Evolutionary conservation across 1,140 invertebrate genomes (phyloP), one percentile per base, ranked within the genome.

Genomic region (Pseudomyrmex cubaensis): DNA sequence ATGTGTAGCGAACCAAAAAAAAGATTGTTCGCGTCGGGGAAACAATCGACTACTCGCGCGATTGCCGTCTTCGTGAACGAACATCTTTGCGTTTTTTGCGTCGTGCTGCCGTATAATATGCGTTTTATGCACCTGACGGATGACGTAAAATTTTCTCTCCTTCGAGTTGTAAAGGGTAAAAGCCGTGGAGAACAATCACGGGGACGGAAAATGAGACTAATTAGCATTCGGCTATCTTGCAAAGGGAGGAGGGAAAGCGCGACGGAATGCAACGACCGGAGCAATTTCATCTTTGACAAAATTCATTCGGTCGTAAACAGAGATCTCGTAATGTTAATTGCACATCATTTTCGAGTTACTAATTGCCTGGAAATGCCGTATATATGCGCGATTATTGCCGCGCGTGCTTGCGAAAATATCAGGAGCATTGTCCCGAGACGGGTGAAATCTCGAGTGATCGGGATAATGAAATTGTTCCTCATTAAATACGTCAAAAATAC

Each of bases 211-310:
- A 72, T 80, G 66, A 8, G 3, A 22, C 76, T 72, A 80, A 80
- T 80, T 80, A 78, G n/a, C 70, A 80, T 70, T 48, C n/a, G 46
- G 10, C 44, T 72, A 80, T 80, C 54, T 72, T 13, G 44, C n/a
- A 20, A 50, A 20, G n/a, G 22, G 35, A 35, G 5, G 5, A 35
- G 35, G 35, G 35, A 35, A 35, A 7, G 35, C 5, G 5, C 5
- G 35, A 35, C 35, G 61, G 20, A 35, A 25, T 35, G 44, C 54
- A 20, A 59, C 15, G 66, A 10, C 50, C 9, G n/a, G 54, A 70
- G 54, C 54, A 72, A 50, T 80, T 70, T 80, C 72, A 80, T 80
- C 54, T 70, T 80, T 80, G 66, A 70, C 64, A 57, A 48, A 48
- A 35, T n/a, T 59, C 54, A 50, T 25, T 50, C 46, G 64, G 44